phyloP scores from a whole-genome alignment of 2,888 invertebrate genomes.

The Nephrotoma flavescens region DNA sequence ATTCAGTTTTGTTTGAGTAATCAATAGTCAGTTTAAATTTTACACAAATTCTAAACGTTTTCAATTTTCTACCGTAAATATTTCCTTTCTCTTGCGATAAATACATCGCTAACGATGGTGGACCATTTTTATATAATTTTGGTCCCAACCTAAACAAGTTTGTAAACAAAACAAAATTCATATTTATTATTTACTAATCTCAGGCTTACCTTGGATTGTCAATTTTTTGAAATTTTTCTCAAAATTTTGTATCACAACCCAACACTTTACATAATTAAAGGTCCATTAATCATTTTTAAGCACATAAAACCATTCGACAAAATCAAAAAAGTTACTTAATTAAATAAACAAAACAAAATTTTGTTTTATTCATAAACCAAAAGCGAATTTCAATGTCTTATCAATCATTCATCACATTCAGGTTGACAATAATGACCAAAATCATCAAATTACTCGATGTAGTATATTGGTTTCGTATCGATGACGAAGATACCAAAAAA shows the following conservation, averaged over 20 bases:
- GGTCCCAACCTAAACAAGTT: no score
- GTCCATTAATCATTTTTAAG: neutral
- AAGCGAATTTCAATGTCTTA: neutral
- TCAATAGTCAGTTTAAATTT: no score
- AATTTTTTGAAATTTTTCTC: neutral
- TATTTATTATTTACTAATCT: no score
- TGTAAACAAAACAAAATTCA: no score
- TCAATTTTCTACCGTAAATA: no score
- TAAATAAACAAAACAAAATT: neutral
- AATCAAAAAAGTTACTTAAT: neutral
- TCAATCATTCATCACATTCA: neutral
- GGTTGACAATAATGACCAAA: neutral
- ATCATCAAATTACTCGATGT: neutral
- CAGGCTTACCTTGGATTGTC: no score
- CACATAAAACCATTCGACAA: neutral
- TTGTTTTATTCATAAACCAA: neutral
- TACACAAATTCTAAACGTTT: no score
- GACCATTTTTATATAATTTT: no score
- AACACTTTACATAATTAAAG: neutral
- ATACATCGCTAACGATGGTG: no score
- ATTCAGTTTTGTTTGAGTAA: no score
- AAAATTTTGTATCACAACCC: neutral
- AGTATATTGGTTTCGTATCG: neutral
- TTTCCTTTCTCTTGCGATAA: no score
- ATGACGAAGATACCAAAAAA: neutral